Evolutionary conservation across 1,140 invertebrate species (phyloP).

Genomic region (Melitaea cinxia): DNA sequence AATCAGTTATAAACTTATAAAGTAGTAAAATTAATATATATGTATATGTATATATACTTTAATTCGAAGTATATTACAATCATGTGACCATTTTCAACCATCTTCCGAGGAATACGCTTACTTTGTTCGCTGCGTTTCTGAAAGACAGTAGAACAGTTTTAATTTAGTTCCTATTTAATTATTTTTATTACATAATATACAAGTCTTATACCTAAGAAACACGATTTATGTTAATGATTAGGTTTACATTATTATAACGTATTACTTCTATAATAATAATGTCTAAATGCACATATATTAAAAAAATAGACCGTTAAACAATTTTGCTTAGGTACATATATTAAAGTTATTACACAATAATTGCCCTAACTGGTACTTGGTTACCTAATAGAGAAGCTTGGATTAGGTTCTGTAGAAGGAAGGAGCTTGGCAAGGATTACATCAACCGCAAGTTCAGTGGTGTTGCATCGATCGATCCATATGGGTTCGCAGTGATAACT

Average conservation of each 20-base stretch:
- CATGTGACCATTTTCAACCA: constrained; percentile 60
- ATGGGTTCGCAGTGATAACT: constrained; percentile 55
- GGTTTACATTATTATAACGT: too few relatives aligned
- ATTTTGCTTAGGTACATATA: too few relatives aligned
- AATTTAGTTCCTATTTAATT: background rate
- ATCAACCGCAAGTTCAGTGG: constrained; percentile 41
- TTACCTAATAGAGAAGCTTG: constrained; percentile 55
- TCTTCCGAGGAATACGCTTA: constrained; percentile 51
- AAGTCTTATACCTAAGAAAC: too few relatives aligned
- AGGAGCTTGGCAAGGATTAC: constrained; percentile 46
- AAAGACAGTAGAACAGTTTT: constrained; percentile 32
- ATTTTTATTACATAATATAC: too few relatives aligned
- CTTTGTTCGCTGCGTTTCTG: constrained; percentile 54
- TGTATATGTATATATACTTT: background rate
- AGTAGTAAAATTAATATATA: background rate
- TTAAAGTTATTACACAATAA: too few relatives aligned
- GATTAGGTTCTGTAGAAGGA: constrained; percentile 26
- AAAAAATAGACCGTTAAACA: too few relatives aligned
- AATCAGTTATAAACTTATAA: background rate
- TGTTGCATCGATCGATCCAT: constrained; percentile 55
- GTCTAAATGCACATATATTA: too few relatives aligned
- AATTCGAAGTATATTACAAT: background rate
- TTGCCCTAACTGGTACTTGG: background rate
- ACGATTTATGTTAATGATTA: too few relatives aligned
- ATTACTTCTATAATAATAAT: too few relatives aligned